These are phyloP conservation scores for Chauna torquata DNA, from an alignment of 2,113 vertebrate genomes.

Conservation along the genomic window DNA sequence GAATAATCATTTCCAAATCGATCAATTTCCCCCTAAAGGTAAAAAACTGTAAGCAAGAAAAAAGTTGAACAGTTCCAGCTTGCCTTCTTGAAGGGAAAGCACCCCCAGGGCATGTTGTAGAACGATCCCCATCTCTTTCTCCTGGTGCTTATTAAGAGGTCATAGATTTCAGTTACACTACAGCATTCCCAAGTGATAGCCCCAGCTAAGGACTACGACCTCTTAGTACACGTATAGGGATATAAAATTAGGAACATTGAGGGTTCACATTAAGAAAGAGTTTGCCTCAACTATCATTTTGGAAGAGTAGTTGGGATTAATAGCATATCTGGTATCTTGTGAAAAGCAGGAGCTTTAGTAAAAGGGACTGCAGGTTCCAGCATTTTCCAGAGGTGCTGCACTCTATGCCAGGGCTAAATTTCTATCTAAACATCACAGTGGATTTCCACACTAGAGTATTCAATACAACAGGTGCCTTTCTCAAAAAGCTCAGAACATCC, in stretches of 20 bases:
- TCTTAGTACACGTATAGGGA: conserved; percentile 56
- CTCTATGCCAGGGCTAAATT: not conserved
- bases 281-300: conserved; percentile 47
- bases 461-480: not conserved
- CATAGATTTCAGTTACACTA: conserved; percentile 71
- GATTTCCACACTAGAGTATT: not conserved
- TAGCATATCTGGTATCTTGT: not conserved
- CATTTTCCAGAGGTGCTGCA: not conserved
- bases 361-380: not conserved
- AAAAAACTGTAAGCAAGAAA: conserved; percentile 74
- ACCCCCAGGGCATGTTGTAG: conserved; percentile 74
- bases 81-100: conserved; percentile 74
- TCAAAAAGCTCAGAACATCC: not conserved
- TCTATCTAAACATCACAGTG: not conserved
- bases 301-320: not conserved
- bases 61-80: conserved; percentile 73
- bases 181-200: conserved; percentile 67
- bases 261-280: conserved; percentile 31
- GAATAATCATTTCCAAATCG: conserved; percentile 80
- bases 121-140: conserved; percentile 71
- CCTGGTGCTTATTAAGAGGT: conserved; percentile 80
- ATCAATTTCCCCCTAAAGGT: conserved; percentile 80
- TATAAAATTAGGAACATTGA: conserved; percentile 56
- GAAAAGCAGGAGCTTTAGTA: not conserved
- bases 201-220: conserved; percentile 58